Evolutionary conservation across 2,797 vertebrate genomes (phyloP).

Genomic region (Serranus cabrilla): DNA sequence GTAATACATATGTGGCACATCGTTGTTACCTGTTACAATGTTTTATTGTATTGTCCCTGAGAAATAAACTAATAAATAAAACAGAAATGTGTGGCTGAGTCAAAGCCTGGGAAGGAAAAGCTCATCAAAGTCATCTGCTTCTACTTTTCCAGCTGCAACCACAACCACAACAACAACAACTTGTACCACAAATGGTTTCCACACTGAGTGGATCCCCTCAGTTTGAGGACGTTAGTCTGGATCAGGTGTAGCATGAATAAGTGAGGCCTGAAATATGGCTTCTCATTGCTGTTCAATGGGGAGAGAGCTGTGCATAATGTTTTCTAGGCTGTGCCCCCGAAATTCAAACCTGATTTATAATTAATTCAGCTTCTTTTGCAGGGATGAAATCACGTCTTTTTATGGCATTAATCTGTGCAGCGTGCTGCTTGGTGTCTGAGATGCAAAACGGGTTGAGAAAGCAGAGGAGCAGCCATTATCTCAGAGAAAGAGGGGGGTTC

Average conservation of each 20-base stretch:
- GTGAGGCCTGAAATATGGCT: slow-evolving; percentile 32
- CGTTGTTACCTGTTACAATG: too few species aligned
- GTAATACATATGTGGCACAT: too few species aligned
- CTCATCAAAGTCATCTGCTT: too few species aligned
- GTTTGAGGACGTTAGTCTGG: slow-evolving; percentile 22
- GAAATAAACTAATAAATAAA: too few species aligned
- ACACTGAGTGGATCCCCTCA: not conserved
- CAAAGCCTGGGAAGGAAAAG: not conserved
- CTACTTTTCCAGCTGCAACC: not conserved
- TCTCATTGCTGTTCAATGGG: slow-evolving; percentile 17
- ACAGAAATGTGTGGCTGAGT: not conserved
- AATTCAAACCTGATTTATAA: slow-evolving; percentile 30
- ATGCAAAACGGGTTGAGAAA: slow-evolving; percentile 12
- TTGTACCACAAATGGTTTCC: not conserved
- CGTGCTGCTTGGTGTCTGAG: slow-evolving; percentile 19
- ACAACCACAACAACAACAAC: slow-evolving; percentile 4
- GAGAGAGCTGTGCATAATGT: not conserved
- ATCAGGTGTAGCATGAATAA: slow-evolving; percentile 25
- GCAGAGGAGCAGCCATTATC: slow-evolving; percentile 24
- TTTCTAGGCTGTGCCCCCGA: slow-evolving; percentile 11
- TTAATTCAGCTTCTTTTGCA: slow-evolving; percentile 33
- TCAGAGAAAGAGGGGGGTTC: slow-evolving; percentile 11
- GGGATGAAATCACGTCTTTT: not conserved
- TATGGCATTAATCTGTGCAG: slow-evolving; percentile 17
- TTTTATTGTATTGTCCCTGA: too few species aligned